Base-by-base conservation (phyloP, 2,888 invertebrate genomes). In the Calameuta pallipes region DNA sequence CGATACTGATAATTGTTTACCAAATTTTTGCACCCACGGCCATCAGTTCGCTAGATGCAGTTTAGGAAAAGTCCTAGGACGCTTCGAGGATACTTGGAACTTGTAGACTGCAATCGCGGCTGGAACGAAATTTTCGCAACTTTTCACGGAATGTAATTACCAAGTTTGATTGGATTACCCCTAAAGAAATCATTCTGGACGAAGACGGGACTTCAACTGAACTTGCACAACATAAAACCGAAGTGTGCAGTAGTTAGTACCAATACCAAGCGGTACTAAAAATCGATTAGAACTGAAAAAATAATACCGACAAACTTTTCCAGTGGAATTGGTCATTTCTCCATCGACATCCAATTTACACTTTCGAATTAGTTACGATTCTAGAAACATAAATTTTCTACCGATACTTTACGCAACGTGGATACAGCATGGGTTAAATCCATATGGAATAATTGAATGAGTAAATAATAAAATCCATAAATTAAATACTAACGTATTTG, bases 131-230 rank as follows among this genome's bases (percentile, higher is more conserved):
- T 30, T 76, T 76, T 33, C 37, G 31, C 35, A 83, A 77, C 82
- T 82, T 80, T 84, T 84, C 82, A 77, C 82, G 79, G 83, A 87
- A 87, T 84, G 86, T 87, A 87, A 87, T 87, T 86, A 87, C 79
- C 77, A 87, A 87, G 84, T 87, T 87, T 86, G 85, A 87, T 87
- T 87, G 86, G 82, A 78, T 84, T 79, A 81, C 78, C 83, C 78
- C 80, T 34, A 76, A 80, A 82, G 84, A 82, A 81, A 80, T 75
- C 78, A 80, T 75, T 56, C 56, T 23, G 56, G 56, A 34, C 74
- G 68, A 73, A 56, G 69, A 73, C 13, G 34, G 74, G 76, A 69
- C 75, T 34, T 70, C 70, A 12, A 36, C 36, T 34, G 23, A 74
- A 74, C 36, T 74, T 74, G 74, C 36, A 74, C 34, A 15, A 36